phyloP scores from a whole-genome alignment of 2,113 vertebrate species.

The Furnarius figulus region DNA sequence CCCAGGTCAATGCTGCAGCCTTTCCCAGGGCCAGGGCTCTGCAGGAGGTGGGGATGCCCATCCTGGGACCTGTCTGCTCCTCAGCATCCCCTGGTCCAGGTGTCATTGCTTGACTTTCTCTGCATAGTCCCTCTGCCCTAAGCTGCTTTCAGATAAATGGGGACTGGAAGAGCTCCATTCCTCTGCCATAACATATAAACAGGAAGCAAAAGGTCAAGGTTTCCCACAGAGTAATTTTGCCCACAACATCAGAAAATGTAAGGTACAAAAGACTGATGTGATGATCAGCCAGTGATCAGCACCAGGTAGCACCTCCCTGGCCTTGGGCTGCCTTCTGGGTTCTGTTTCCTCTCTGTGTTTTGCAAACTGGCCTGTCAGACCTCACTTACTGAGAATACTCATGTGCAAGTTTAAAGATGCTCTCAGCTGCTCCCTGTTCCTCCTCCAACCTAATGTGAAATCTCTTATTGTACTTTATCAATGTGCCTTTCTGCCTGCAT shows the following conservation, averaged over 20 bases:
- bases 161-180: neutral
- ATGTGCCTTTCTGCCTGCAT: neutral
- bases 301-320: neutral
- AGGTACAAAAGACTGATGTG: neutral
- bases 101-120: neutral
- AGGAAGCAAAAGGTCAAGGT: neutral
- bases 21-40: neutral
- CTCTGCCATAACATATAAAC: neutral
- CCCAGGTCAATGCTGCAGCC: neutral
- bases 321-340: neutral
- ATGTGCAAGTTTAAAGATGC: neutral
- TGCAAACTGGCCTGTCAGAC: neutral
- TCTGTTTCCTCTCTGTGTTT: neutral
- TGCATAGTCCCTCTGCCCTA: neutral
- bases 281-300: neutral
- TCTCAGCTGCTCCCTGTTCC: neutral
- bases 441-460: neutral
- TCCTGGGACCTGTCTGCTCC: accelerated
- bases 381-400: neutral
- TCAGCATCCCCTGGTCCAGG: neutral
- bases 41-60: neutral
- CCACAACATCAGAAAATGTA: neutral
- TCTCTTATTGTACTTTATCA: neutral
- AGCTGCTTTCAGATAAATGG: neutral
- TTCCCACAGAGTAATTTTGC: neutral